Conservation (phyloP, 2,888 invertebrate species). For the Argyra leucocephala region DNA sequence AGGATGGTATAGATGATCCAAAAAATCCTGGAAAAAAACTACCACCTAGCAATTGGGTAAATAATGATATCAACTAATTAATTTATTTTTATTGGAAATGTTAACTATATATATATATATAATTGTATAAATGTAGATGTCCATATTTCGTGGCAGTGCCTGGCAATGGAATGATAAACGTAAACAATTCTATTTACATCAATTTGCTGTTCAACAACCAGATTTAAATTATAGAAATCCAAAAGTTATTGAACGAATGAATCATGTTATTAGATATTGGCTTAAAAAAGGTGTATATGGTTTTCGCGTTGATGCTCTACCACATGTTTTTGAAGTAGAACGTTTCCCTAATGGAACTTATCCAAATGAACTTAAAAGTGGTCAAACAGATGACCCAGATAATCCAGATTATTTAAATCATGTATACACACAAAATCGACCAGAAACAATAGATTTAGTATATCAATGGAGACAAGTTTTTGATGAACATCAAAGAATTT, state of each 20-base stretch:
- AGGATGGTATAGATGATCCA: constrained; percentile 46
- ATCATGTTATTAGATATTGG: constrained; percentile 65
- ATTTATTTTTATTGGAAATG: background rate
- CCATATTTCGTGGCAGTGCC: constrained; percentile 58
- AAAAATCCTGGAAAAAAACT: constrained; percentile 24
- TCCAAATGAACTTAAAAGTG: constrained; percentile 50
- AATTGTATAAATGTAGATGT: constrained; percentile 34
- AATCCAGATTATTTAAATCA: constrained; percentile 51
- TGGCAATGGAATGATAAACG: constrained; percentile 62
- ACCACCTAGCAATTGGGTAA: constrained; percentile 37
- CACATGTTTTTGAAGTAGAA: constrained; percentile 42
- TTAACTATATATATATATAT: constrained; percentile 13
- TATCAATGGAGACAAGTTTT: constrained; percentile 56
- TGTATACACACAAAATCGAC: constrained; percentile 53
- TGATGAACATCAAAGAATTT: constrained; percentile 47
- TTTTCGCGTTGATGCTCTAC: constrained; percentile 70
- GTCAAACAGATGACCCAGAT: constrained; percentile 42
- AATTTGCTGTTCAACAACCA: constrained; percentile 62
- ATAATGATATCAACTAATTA: too few relatives aligned
- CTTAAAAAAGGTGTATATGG: constrained; percentile 75
- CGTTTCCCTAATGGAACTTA: constrained; percentile 48
- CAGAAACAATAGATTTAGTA: constrained; percentile 57
- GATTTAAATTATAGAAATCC: constrained; percentile 66
- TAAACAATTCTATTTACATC: constrained; percentile 63
- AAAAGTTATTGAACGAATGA: constrained; percentile 50